A percentile compares a stretch with the other conserved stretches of the same genome.
Evolutionary conservation across 2,888 invertebrate genomes (phyloP).

Genomic region (Pachycephus smyrnensis): DNA sequence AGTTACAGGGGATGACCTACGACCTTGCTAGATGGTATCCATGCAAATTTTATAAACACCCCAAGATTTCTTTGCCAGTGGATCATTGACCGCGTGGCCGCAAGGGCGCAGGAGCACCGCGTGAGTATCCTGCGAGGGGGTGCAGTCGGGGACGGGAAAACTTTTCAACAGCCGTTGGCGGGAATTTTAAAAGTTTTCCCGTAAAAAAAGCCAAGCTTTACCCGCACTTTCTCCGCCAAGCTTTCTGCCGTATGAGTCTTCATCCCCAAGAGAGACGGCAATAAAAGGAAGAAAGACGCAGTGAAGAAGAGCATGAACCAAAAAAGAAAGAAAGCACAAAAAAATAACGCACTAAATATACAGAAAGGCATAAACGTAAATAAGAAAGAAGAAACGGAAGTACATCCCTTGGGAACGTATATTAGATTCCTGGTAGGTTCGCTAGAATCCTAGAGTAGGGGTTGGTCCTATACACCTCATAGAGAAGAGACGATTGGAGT

Average conservation of each 20-base stretch:
- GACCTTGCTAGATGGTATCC: background rate
- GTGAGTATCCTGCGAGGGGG: background rate
- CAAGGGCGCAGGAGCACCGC: background rate
- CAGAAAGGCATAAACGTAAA: background rate
- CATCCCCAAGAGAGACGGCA: constrained; percentile 1
- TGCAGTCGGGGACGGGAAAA: background rate
- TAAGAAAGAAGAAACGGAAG: background rate
- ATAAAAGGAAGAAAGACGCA: constrained; percentile 16
- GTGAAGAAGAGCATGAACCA: background rate
- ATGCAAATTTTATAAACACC: background rate
- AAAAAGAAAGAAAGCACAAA: background rate
- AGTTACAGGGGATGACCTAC: background rate
- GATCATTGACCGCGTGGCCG: background rate
- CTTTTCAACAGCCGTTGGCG: background rate
- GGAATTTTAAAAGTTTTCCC: constrained; percentile 17
- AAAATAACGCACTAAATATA: background rate
- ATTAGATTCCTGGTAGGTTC: background rate
- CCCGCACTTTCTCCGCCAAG: constrained; percentile 39
- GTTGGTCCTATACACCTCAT: background rate
- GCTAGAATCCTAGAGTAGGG: background rate
- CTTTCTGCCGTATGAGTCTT: background rate
- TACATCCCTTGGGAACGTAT: background rate
- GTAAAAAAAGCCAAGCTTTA: constrained; percentile 56
- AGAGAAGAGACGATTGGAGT: background rate
- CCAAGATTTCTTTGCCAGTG: background rate